These are phyloP conservation scores for Elysia crispata DNA, from an alignment of 2,888 invertebrate genomes.

Conservation along the genomic window DNA sequence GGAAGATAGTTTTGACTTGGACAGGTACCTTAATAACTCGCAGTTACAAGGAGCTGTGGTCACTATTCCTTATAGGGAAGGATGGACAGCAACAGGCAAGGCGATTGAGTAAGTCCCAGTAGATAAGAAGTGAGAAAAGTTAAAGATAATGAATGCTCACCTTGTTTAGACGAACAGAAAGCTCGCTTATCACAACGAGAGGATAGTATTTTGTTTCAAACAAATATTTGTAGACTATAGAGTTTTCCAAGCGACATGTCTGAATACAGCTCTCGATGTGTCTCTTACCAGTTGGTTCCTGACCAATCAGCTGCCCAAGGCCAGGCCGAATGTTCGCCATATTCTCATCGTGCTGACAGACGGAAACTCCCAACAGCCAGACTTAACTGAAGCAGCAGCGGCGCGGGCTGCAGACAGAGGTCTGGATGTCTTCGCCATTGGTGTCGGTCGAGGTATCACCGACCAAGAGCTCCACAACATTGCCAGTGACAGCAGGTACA, in stretches of 20 bases:
- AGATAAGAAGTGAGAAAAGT: no score
- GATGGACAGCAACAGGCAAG: constrained; percentile 46
- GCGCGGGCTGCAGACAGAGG: constrained; percentile 7
- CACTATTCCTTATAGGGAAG: constrained; percentile 32
- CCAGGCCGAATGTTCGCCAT: constrained; percentile 36
- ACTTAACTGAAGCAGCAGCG: constrained; percentile 43
- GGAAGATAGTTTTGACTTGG: constrained; percentile 44
- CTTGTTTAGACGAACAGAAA: no score
- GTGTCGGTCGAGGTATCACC: constrained; percentile 45
- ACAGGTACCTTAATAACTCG: constrained; percentile 40
- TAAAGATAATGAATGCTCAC: no score
- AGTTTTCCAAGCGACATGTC: no score
- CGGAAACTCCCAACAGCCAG: constrained; percentile 51
- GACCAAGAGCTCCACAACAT: constrained; percentile 50
- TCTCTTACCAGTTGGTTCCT: not conserved
- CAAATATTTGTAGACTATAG: no score
- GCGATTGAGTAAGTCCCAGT: constrained; percentile 35
- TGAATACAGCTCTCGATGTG: no score
- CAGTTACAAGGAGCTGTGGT: constrained; percentile 36
- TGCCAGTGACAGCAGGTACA: constrained; percentile 49
- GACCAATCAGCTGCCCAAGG: constrained; percentile 36
- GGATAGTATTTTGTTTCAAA: no score
- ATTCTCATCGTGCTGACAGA: constrained; percentile 51
- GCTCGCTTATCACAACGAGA: no score
- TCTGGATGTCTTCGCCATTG: constrained; percentile 52